Base-by-base conservation (phyloP, 2,888 invertebrate species). In the Phaedon cochleariae region DNA sequence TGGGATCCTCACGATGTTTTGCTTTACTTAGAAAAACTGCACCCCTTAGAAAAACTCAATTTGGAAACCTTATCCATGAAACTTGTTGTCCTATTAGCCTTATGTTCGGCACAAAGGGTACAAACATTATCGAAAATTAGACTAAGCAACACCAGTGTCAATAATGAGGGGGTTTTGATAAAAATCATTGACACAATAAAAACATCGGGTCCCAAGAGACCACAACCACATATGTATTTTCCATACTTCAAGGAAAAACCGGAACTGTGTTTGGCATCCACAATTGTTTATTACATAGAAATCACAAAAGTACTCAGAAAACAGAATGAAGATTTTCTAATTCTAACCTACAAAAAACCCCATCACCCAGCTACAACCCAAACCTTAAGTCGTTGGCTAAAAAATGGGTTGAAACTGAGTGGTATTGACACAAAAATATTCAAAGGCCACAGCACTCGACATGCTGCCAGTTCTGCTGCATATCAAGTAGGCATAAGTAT, bases 201-300 rank as follows among this genome's bases (percentile, higher is more conserved):
- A 46, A 70, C 67, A 0, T 59, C 51, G 1, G 21, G 4, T 4
- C 46, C 46, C 26, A 26, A 18, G 10, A 59, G n/a, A 51, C 22
- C n/a, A 2, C 70, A 75, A 46, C 74, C 71, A 20, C 21, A 60
- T 5, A 53, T 75, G 22, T 52, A 22, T n/a, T 18, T 71, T n/a
- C 69, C 68, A 12, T 54, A 59, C 37, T 67, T 68, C 45, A 31
- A 41, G 37, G 65, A 68, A 59, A 67, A 68, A 26, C 64, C 67
- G n/a, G 45, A 65, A 41, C 61, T 73, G 15, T 71, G 71, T 34
- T 65, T 65, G 26, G 65, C 70, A 21, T 52, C 22, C 7, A 57
- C 65, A 15, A 37, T 73, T 17, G 21, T 26, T 22, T n/a, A 31
- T 2, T 73, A 72, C 55, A 54, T 70, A 22, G 37, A 31, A 9